Evolutionary conservation across 2,888 invertebrate genomes (phyloP), one percentile per base, ranked within the genome.

Genomic region (Acanthococcus lagerstroemiae): DNA sequence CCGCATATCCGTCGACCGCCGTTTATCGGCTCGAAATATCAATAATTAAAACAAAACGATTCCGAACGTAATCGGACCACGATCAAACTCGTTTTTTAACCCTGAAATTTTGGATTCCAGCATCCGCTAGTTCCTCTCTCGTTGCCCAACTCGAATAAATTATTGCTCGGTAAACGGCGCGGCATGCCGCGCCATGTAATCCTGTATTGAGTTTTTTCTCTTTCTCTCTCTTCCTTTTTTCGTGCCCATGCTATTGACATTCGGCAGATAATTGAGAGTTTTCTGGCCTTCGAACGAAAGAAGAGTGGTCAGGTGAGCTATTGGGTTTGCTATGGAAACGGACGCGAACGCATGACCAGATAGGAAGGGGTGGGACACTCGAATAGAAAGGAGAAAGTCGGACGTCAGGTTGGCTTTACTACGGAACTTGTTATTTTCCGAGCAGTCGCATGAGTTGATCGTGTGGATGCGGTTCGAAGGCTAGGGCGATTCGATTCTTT

Each of bases 331-430:
- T 15, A 46, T 25, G 45, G 9, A 15, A 15, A 22, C 12, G 12
- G 25, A 24, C 37, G 21, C 44, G 22, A 27, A 12, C 22, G 22
- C 44, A 24, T n/a, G 44, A 25, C 26, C 26, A 12, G 12, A 22
- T 30, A 24, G 61, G 24, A 61, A 61, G 48, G 46, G 54, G 61
- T 37, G 54, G 61, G 52, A 15, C 61, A 50, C 60, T 50, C 50
- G 15, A 54, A 61, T 52, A 61, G 61, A 61, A 61, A 61, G 61
- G 61, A 61, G 61, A 61, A 61, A 61, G 61, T 61, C 52, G 61
- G 61, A 61, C 61, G 61, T 61, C 46, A 54, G 52, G 54, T 54
- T 52, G 61, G 37, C 30, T 24, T 17, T 17, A n/a, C 37, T 37
- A 30, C 57, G 57, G 44, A 57, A 57, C 57, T 57, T 44, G 57